These are phyloP conservation scores for Intellagama lesueurii DNA, from an alignment of 2,797 vertebrate species.

Conservation along the genomic window DNA sequence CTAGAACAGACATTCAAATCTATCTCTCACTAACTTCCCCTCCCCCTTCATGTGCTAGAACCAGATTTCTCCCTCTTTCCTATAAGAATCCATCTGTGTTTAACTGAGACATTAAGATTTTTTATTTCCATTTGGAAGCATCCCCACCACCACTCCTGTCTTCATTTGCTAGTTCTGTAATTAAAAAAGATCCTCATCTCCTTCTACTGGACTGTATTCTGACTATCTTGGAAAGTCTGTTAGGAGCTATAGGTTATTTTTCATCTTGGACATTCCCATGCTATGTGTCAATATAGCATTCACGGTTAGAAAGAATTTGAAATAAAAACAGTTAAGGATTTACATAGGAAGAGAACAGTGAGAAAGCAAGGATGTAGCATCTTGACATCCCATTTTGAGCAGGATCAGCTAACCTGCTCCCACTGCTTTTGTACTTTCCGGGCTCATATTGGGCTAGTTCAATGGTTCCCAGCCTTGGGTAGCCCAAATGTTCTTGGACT, in stretches of 20 bases:
- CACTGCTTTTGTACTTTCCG: too few relatives aligned
- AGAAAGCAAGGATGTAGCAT: too few relatives aligned
- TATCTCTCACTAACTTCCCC: neutral
- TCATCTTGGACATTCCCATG: neutral
- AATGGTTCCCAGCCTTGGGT: too few relatives aligned
- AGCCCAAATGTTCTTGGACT: too few relatives aligned
- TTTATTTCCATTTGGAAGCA: neutral
- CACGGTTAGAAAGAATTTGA: too few relatives aligned
- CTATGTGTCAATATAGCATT: too few relatives aligned
- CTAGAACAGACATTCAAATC: neutral
- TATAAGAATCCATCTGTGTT: neutral
- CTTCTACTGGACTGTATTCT: slow-evolving; percentile 12
- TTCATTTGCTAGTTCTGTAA: neutral
- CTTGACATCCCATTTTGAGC: too few relatives aligned
- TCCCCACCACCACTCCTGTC: neutral
- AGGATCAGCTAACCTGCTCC: too few relatives aligned
- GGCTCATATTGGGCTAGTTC: too few relatives aligned
- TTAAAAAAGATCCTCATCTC: slow-evolving; percentile 21
- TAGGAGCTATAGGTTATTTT: slow-evolving; percentile 40
- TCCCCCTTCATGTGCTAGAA: too few relatives aligned
- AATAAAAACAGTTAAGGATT: too few relatives aligned
- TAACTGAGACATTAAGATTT: neutral
- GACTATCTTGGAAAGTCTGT: neutral
- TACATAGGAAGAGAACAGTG: too few relatives aligned
- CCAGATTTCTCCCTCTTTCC: neutral